Evolutionary conservation across 1,140 invertebrate species (phyloP), one percentile per base, ranked within the genome.

Genomic region (Oreohelix idahoensis): DNA sequence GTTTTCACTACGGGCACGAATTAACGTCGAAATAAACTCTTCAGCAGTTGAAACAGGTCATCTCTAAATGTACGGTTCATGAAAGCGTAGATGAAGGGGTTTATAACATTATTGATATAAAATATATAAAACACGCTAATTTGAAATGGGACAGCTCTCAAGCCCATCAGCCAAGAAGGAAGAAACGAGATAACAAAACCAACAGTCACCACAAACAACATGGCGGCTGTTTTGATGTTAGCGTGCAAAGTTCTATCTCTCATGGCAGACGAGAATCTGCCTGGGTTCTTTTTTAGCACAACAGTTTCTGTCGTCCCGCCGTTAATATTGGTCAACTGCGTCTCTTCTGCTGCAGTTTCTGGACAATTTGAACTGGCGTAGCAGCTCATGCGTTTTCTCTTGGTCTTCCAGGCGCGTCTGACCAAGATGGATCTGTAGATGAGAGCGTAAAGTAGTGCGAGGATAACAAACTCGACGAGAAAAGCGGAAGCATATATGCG

Each of bases 71-170:
- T 87, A 36, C 85, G 84, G 83, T 92, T 92, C 90, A 92, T 90
- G 81, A 92, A 92, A 35, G 90, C 89, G 81, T 92, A 92, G 51
- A 92, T 91, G 42, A 92, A 85, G 13, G 91, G 91, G 81, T 92
- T 92, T 0, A 88, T 88, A 5, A 89, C 88, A 74, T 91, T 89
- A 80, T 91, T 89, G 10, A 90, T 79, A 85, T 90, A 92, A 73
- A 89, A 91, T 29, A 89, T 86, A 73, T 91, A 88, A 84, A 90
- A 91, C 0, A 90, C 63, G 42, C 89, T 85, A 42, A 86, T 75
- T 38, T 87, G 86, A 77, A 86, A 86, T 0, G 11, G 49, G 29
- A 92, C 35, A 36, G 85, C 29, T 15, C 53, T 49, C 5, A 87
- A 71, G 10, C 87, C 88, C 82, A 89, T 90, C 58, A 92, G 73